Evolutionary conservation across 64 coral and sea anemone genomes (phyloP), one percentile per base, ranked within the genome.

Genomic region (Dendrophyllia cribrosa): DNA sequence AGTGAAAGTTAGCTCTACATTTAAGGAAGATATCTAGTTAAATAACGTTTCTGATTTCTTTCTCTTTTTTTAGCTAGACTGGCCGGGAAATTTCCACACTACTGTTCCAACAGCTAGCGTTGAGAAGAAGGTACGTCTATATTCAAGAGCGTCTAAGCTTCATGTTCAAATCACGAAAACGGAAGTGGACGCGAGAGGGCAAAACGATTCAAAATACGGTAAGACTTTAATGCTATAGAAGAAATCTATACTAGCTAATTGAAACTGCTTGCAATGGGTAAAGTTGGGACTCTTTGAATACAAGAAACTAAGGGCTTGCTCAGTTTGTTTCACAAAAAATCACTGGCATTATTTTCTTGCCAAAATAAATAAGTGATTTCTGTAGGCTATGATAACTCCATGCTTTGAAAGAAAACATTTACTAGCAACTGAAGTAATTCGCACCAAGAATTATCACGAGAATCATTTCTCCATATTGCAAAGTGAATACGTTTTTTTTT

Each of bases 81-180:
- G 44, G 43, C 50, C 4, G 67, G 23, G 59, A 43, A n/a, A 15
- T 14, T 13, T 17, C 67, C 45, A 9, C 16, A 45, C 3, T 61
- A 49, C 50, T 17, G 15, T 67, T 61, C 80, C 15, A 34, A 34
- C 34, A 2, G 34, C 34, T 34, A 34, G 0, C 0, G 16, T 51
- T 11, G 50, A 84, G 16, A 66, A 61, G 64, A 51, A 21, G 23
- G 80, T 82, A 83, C 78, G n/a, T 59, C 48, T 91, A 13, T 91
- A 83, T 73, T 91, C 89, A n/a, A 91, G 78, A 62, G 78, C 77
- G 1, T 91, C 89, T 1, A 19, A 45, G 9, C 17, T 25, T 13
- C 89, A 91, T 67, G 25, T 91, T 50, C 89, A 91, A 60, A 50
- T 91, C 9, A 61, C 44, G 8, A 84, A 74, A 72, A 58, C 69